Percentiles rank a stretch among this genome's conserved stretches.
These are phyloP conservation scores for Nemopilema nomurai DNA, from an alignment of 30 jellyfish, hydroid and myxozoan species.

Conservation along the genomic window DNA sequence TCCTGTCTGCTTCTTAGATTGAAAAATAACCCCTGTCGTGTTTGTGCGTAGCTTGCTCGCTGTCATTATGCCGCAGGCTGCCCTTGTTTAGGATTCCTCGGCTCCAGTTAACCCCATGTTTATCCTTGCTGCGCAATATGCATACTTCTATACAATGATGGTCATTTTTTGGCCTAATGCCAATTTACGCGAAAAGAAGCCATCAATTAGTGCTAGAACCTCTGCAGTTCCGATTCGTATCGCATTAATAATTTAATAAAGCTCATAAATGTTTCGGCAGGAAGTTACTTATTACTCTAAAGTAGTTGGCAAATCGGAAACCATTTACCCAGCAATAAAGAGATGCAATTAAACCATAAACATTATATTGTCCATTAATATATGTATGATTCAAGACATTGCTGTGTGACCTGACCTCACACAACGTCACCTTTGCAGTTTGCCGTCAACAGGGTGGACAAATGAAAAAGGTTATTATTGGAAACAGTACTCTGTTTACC, in stretches of 20 bases:
- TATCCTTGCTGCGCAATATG: conserved; percentile 1
- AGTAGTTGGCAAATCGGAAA: background rate
- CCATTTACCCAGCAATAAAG: conserved; percentile 1
- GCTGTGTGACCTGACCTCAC: background rate
- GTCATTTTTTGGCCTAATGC: too few relatives aligned
- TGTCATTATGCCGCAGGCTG: background rate
- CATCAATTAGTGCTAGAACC: conserved; percentile 5
- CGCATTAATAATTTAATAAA: conserved; percentile 30
- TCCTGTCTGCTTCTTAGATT: too few relatives aligned
- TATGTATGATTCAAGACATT: background rate
- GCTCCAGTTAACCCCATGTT: background rate
- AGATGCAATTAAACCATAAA: background rate
- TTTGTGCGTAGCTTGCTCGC: too few relatives aligned
- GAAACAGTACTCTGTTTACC: background rate
- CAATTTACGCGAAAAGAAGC: background rate
- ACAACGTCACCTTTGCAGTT: background rate
- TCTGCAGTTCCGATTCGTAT: conserved; percentile 36
- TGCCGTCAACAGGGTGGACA: background rate
- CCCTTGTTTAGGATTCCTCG: background rate
- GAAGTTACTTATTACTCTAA: conserved; percentile 31
- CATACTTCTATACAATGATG: background rate
- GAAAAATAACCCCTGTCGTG: background rate
- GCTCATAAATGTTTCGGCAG: conserved; percentile 12
- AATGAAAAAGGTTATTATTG: too few relatives aligned
- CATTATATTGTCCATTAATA: background rate